Base-by-base conservation (phyloP, 1,140 invertebrate species). In the Melanaphis sacchari region DNA sequence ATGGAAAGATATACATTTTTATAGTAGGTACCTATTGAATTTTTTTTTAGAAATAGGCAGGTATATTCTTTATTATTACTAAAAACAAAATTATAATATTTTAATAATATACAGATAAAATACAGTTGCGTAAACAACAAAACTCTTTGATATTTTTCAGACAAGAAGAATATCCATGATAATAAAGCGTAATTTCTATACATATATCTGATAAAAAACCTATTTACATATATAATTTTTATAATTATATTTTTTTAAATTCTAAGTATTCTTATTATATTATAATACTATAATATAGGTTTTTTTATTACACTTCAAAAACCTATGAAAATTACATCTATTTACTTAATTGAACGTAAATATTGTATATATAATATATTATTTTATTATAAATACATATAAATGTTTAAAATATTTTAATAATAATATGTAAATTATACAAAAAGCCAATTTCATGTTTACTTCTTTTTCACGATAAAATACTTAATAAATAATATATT, bases 371-470 rank as follows among this genome's bases (percentile, higher is more conserved):
- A 38, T 38, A 81, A 43, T 9, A 43, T 43, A 43, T 5, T 66
- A 26, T 66, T 11, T 66, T 66, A 66, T 66, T n/a, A 31, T 66
- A 66, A 66, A 66, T 49, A 88, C 38, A 87, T 82, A 40, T 38
- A 26, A 18, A 24, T 54, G 87, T 24, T 89, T 54, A 8, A 54
- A 89, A 54, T 89, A 54, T 38, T 38, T 89, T n/a, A 89, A 89
- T 89, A 89, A 31, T 89, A 89, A 89, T 54, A 89, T 54, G 49
- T 89, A 54, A 54, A 89, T 89, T 89, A 89, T 66, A 66, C 89
- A 15, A 54, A 54, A 89, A 52, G 49, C 8, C 87, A 54, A 54
- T 38, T 89, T 89, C 22, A 38, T 89, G 87, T 89, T 89, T 38
- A 89, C 87, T 36, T 89, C 49, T 38, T 52, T 89, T 89, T 89